Evolutionary conservation across 2,888 invertebrate genomes (phyloP).

Genomic region (Calameuta filiformis): DNA sequence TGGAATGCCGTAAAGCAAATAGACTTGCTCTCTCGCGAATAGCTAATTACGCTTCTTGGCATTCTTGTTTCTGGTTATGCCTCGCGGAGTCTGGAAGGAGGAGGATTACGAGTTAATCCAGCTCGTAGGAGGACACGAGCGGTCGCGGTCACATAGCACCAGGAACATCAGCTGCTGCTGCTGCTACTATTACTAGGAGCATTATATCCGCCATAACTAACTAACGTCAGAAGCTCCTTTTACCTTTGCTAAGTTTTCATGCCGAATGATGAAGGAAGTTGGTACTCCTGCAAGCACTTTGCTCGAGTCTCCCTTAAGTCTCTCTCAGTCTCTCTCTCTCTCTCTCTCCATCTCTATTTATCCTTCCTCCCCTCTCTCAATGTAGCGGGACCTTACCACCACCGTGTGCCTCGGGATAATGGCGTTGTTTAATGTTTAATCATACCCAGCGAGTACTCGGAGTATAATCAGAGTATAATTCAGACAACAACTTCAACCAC

Average conservation of each 20-base stretch:
- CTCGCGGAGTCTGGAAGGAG: not conserved
- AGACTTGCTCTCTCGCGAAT: constrained; percentile 54
- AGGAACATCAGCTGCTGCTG: not conserved
- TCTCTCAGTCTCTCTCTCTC: constrained; percentile 14
- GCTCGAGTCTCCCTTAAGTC: constrained; percentile 5
- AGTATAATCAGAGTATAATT: constrained; percentile 65
- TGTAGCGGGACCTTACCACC: constrained; percentile 17
- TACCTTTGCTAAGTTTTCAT: not conserved
- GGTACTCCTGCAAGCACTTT: not conserved
- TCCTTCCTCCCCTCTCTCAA: constrained; percentile 12
- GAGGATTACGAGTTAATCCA: constrained; percentile 5
- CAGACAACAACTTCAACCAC: constrained; percentile 61
- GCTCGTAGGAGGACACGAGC: constrained; percentile 63
- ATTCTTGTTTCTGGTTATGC: constrained; percentile 63
- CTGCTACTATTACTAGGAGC: not conserved
- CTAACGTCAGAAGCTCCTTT: not conserved
- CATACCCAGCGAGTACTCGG: constrained; percentile 57
- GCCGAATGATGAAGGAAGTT: not conserved
- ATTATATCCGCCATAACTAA: not conserved
- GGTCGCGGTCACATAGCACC: constrained; percentile 52
- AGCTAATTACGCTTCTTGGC: constrained; percentile 63
- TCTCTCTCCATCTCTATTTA: constrained; percentile 17
- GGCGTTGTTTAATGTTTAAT: constrained; percentile 66
- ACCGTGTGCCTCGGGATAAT: constrained; percentile 44
- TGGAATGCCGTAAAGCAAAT: constrained; percentile 61